Evolutionary conservation across 1,140 invertebrate species (phyloP), one percentile per base, ranked within the genome.

Genomic region (Macrosteles quadrilineatus): DNA sequence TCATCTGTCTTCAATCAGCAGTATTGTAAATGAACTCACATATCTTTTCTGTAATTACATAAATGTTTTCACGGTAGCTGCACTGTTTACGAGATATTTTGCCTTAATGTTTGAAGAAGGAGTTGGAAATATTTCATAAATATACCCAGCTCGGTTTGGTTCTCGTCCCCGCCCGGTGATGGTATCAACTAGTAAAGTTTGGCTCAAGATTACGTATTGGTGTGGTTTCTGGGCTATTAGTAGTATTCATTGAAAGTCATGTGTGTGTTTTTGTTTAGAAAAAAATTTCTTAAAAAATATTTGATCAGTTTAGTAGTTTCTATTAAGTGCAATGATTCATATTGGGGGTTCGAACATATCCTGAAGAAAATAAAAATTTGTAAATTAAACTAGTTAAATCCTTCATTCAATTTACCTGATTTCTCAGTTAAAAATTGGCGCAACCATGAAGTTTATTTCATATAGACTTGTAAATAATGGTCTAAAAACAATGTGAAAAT

Each of bases 21-120:
- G 21, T 50, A 50, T 50, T 50, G 47, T 50, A 50, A 50, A 50
- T 50, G 47, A 50, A 50, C 14, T 50, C 47, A 50, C 47, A 50
- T 50, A 50, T 50, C n/a, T n/a, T n/a, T n/a, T n/a, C 47, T 50
- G 47, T 21, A 50, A 50, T 50, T 50, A 50, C 21, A 36, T 36
- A 36, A 36, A 36, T 36, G 32, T 50, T 50, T 50, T 21, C 47
- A 17, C 47, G 3, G 4, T 50, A 21, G 14, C 14, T 11, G 21
- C 21, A 19, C 21, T 50, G 6, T 50, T 50, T 11, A 50, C 4
- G 3, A 50, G n/a, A 19, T 21, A 19, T 50, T 50, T 50, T 50
- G 14, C 14, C 47, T 50, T 21, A 19, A 21, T n/a, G n/a, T 6
- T 17, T 40, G 14, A 4, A 50, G 21, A 50, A 50, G n/a, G 47